Base-by-base conservation (phyloP, 1,140 invertebrate species). In the Tetramorium parvispinum region DNA sequence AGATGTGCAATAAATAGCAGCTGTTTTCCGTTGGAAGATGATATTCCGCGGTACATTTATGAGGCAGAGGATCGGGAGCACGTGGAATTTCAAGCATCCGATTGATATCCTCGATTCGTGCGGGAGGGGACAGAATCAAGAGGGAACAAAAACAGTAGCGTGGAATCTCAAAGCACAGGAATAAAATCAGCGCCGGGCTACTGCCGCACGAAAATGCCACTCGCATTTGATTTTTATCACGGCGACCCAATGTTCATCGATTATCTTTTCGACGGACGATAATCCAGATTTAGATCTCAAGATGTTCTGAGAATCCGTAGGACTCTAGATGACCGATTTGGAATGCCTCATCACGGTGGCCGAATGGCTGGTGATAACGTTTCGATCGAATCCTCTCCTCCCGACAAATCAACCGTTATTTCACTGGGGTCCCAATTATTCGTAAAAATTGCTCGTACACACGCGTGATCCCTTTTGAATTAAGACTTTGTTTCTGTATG, bases 91-190 rank as follows among this genome's bases (percentile, higher is more conserved):
- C 37, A 27, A 21, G 10, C 40, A 65, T 2, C 32, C 32, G 43
- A 82, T 71, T 82, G 65, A 82, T 82, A 57, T 6, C n/a, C 5
- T 27, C 76, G 27, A 78, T 61, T 61, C 24, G n/a, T 70, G 21
- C 40, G 3, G 8, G n/a, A 32, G 32, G 40, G 8, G 61, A 13
- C 13, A 70, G 7, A 16, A 16, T 0, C 16, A 13, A 21, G 24
- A 18, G 6, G 10, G 37, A 81, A 13, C 13, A 55, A 81, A 55
- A 24, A 70, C 3, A 32, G 4, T 1, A 37, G 46, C 57, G 10
- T 27, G 21, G 37, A 57, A 55, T 70, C 43, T 81, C n/a, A 24
- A 68, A 40, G 7, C 18, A n/a, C 11, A 16, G 18, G 32, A 70
- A 57, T 70, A 55, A 81, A 81, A 81, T 79, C 61, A 8, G 7